phyloP scores from a whole-genome alignment of 2,888 invertebrate genomes.

The Hesperia comma region DNA sequence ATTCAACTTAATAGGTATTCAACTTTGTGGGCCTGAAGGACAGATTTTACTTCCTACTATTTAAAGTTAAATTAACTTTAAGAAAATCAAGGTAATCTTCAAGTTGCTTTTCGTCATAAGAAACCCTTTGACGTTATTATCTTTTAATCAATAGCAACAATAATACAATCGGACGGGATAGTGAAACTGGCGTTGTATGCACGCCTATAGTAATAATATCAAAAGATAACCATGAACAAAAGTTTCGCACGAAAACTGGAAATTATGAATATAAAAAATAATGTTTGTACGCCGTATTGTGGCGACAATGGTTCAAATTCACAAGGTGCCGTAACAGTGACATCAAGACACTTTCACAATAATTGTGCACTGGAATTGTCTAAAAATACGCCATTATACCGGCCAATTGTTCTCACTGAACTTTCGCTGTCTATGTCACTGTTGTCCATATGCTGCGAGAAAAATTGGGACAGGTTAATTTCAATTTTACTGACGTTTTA shows the following conservation, averaged over 20 bases:
- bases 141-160: too few relatives aligned
- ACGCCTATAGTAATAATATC: too few relatives aligned
- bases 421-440: slow-evolving; percentile 43
- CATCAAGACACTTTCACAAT: slow-evolving; percentile 48
- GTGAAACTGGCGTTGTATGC: too few relatives aligned
- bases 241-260: slow-evolving; percentile 24
- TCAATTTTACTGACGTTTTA: too few relatives aligned
- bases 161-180: too few relatives aligned
- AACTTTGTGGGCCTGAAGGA: too few relatives aligned
- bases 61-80: too few relatives aligned
- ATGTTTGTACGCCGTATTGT: slow-evolving; percentile 24
- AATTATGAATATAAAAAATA: slow-evolving; percentile 21
- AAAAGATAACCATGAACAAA: slow-evolving; percentile 9
- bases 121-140: too few relatives aligned
- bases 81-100: too few relatives aligned
- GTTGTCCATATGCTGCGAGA: slow-evolving; percentile 26
- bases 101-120: too few relatives aligned
- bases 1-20: too few relatives aligned
- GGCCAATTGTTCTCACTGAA: slow-evolving; percentile 38
- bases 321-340: slow-evolving; percentile 40
- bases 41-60: too few relatives aligned
- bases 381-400: slow-evolving; percentile 38
- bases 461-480: slow-evolving; percentile 35
- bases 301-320: slow-evolving; percentile 22
- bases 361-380: slow-evolving; percentile 41